Evolutionary conservation across 2,797 vertebrate species (phyloP), one percentile per base, ranked within the genome.

Genomic region (Epinephelus malabaricus): DNA sequence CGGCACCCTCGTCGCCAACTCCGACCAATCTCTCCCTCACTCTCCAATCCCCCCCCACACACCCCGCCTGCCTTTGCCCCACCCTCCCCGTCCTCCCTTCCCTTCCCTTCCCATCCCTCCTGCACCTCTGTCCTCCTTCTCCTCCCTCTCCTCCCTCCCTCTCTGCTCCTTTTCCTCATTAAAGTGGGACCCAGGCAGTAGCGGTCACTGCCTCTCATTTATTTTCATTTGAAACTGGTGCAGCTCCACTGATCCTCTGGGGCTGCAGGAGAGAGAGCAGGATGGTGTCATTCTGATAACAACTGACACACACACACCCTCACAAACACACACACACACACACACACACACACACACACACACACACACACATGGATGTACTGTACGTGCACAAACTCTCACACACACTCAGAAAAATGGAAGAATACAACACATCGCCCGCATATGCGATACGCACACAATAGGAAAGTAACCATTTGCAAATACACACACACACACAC

Each of bases 141-240:
- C 34, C 34, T 8, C 34, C 34, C 34, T 1, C 51, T 21, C 49
- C 56, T 17, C n/a, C 60, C 54, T 47, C 78, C 65, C 81, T 58
- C 78, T 71, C 79, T 88, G 84, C 82, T 88, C 88, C 88, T 85
- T 92, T 88, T 90, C 91, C 94, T 95, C 95, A 95, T 96, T 95
- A 95, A 93, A 94, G 91, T 87, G 85, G 90, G 93, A 93, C 90
- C 92, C 92, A 92, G 94, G 90, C 94, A 94, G 92, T 89, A 92
- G 90, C 85, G 93, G 94, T 95, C 94, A 95, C 92, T 94, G 94
- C 89, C 93, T 95, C 95, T 95, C 95, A 96, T 95, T 96, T 96
- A 96, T 95, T 96, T 95, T 94, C 95, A 95, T 95, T 95, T 94
- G 92, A 95, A 95, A 94, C 90, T 92, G 87, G 92, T 91, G 91